phyloP scores from a whole-genome alignment of 2,113 vertebrate genomes.

The Psammodynastes pulverulentus region DNA sequence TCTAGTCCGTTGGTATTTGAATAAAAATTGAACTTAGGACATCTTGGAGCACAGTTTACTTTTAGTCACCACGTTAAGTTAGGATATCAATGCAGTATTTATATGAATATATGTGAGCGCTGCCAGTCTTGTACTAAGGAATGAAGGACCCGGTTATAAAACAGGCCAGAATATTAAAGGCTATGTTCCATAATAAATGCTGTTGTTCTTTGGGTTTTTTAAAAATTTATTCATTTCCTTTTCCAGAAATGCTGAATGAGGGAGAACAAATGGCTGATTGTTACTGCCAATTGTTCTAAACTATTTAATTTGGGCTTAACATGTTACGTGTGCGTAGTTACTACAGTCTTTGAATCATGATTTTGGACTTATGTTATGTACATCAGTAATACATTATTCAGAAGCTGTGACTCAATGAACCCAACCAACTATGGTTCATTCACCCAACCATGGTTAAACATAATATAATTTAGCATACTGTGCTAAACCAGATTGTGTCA shows the following conservation, averaged over 20 bases:
- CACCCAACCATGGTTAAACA: background rate
- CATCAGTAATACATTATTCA: background rate
- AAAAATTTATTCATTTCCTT: background rate
- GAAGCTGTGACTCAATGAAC: background rate
- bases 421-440: background rate
- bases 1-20: background rate
- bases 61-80: background rate
- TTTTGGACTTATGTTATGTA: background rate
- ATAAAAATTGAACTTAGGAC: background rate
- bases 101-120: background rate
- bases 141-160: background rate
- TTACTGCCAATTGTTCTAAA: background rate
- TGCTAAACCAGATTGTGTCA: background rate
- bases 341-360: background rate
- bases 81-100: background rate
- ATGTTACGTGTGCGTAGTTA: background rate
- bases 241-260: background rate
- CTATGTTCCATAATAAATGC: background rate
- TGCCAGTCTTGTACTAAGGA: background rate
- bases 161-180: background rate
- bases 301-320: background rate
- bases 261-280: background rate
- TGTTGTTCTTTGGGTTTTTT: background rate
- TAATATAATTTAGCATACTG: background rate
- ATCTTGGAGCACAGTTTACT: background rate